These are phyloP conservation scores for Heliconius ismenius DNA, from an alignment of 2,888 invertebrate genomes.

Conservation along the genomic window DNA sequence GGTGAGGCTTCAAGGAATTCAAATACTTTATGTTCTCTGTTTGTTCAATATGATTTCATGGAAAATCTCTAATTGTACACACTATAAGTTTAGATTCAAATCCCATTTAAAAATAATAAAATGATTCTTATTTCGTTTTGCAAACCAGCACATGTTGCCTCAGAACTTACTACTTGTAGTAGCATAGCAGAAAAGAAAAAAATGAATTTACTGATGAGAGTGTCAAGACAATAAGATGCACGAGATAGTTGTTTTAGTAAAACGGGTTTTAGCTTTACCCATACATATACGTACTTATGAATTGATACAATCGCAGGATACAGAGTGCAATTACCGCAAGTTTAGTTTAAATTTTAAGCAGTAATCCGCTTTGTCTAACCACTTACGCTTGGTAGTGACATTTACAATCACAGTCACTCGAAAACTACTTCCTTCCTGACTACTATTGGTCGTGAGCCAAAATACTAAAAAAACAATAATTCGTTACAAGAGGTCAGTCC, in stretches of 20 bases:
- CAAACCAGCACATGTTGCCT: not conserved
- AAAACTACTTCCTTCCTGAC: slow-evolving; percentile 32
- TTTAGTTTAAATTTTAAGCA: slow-evolving; percentile 11
- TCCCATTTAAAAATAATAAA: not conserved
- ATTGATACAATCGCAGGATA: slow-evolving; percentile 2
- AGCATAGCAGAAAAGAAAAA: not conserved
- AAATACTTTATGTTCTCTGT: slow-evolving; percentile 12
- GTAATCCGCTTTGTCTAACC: slow-evolving; percentile 25
- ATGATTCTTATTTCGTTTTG: not conserved
- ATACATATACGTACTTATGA: not conserved
- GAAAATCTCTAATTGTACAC: not conserved
- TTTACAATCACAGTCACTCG: slow-evolving; percentile 24
- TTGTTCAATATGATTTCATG: not conserved
- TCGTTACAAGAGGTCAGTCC: slow-evolving; percentile 27
- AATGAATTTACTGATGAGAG: not conserved
- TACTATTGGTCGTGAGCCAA: slow-evolving; percentile 33
- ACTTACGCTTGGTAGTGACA: slow-evolving; percentile 12
- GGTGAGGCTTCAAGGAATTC: slow-evolving; percentile 17
- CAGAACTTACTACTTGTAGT: not conserved
- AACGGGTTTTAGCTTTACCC: not conserved
- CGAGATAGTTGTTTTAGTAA: not conserved
- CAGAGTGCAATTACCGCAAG: slow-evolving; percentile 12
- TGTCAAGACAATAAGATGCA: not conserved
- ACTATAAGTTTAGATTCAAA: not conserved
- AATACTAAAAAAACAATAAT: slow-evolving; percentile 30